phyloP scores from a whole-genome alignment of 1,140 invertebrate genomes.

The Eurosta solidaginis region DNA sequence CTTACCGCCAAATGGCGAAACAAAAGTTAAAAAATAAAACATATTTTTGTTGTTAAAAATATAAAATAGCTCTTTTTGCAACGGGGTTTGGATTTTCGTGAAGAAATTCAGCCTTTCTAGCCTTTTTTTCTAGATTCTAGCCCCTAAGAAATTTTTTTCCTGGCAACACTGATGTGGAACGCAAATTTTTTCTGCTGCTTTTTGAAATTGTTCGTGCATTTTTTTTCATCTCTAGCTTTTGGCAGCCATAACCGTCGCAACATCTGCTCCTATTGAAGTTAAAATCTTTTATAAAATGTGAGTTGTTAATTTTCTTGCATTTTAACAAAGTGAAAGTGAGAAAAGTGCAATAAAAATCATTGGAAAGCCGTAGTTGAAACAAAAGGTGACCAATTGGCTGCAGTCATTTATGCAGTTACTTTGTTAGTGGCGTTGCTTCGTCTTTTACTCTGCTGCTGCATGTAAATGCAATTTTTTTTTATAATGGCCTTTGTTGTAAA shows the following conservation, averaged over 20 bases:
- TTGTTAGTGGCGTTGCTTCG: slow-evolving; percentile 8
- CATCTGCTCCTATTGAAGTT: slow-evolving; percentile 8
- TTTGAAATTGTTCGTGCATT: slow-evolving; percentile 7
- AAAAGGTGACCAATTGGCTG: too few relatives aligned
- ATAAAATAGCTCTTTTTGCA: too few relatives aligned
- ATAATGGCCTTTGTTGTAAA: not conserved
- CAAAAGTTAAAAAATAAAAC: too few relatives aligned
- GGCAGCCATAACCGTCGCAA: slow-evolving; percentile 18
- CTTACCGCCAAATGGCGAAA: too few relatives aligned
- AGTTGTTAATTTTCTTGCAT: not conserved
- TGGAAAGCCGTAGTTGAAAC: not conserved
- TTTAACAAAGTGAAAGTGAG: not conserved
- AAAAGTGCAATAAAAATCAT: not conserved
- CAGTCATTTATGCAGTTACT: not conserved
- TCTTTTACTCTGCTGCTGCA: not conserved
- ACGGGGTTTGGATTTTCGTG: too few relatives aligned
- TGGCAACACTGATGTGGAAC: too few relatives aligned
- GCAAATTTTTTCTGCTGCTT: too few relatives aligned
- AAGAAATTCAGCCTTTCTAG: too few relatives aligned
- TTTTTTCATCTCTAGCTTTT: not conserved
- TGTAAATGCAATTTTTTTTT: not conserved
- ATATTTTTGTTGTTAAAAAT: too few relatives aligned
- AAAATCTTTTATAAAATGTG: not conserved
- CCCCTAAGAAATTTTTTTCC: too few relatives aligned
- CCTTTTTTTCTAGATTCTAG: too few relatives aligned